Evolutionary conservation across 1,140 invertebrate species (phyloP).

Genomic region (Hormaphis cornu): DNA sequence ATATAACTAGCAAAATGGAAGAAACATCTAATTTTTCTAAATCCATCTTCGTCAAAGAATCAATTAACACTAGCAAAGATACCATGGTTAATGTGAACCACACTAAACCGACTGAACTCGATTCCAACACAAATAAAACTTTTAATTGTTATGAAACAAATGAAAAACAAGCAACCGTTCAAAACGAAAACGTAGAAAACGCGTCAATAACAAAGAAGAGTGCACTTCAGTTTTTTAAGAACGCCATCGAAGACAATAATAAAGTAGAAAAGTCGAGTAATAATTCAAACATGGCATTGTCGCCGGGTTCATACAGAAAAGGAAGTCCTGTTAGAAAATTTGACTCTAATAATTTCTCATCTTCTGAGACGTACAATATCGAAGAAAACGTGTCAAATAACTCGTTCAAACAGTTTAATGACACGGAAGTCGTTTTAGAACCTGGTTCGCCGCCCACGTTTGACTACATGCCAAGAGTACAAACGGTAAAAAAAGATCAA

Average conservation of each 20-base stretch:
- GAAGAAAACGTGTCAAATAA: conserved; percentile 21
- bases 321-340: not conserved
- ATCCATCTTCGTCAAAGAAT: conserved; percentile 5
- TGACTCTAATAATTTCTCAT: not conserved
- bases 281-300: not conserved
- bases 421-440: conserved; percentile 49
- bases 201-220: conserved; percentile 45
- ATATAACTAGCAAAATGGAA: not conserved
- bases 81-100: not conserved
- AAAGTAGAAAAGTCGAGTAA: conserved; percentile 35
- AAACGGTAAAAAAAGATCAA: conserved; percentile 43
- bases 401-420: conserved; percentile 1
- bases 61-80: not conserved
- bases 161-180: not conserved
- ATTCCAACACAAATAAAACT: not conserved
- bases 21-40: conserved; percentile 2
- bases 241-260: conserved; percentile 46
- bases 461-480: conserved; percentile 51
- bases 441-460: conserved; percentile 66
- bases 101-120: not conserved
- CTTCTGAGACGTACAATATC: not conserved
- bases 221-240: conserved; percentile 52
- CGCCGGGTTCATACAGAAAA: conserved; percentile 8
- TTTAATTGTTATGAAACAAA: not conserved
- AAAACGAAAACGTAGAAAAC: conserved; percentile 41